These are phyloP conservation scores for Patella ulyssiponensis DNA, from an alignment of 2,888 invertebrate genomes.

Conservation along the genomic window DNA sequence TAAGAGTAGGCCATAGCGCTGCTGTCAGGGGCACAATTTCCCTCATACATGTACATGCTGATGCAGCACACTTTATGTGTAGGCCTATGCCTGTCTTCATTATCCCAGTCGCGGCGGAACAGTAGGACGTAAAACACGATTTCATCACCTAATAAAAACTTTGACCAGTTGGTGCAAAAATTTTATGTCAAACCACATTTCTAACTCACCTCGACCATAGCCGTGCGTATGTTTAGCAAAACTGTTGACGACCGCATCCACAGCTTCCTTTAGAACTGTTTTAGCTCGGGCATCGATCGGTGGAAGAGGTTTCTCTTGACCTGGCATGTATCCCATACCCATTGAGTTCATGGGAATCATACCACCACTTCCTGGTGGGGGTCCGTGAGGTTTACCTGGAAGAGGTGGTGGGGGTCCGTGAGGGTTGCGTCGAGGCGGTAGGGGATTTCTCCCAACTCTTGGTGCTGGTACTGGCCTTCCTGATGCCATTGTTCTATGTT, in stretches of 20 bases:
- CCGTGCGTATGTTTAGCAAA: conserved; percentile 83
- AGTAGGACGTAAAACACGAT: too few species aligned
- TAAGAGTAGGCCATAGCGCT: too few species aligned
- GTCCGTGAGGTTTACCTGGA: conserved; percentile 26
- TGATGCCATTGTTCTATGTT: background rate
- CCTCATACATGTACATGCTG: too few species aligned
- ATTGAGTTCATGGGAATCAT: conserved; percentile 36
- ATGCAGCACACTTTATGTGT: too few species aligned
- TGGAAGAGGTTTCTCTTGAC: conserved; percentile 28
- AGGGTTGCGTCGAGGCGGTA: conserved; percentile 20
- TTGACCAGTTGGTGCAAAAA: background rate
- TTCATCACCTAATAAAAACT: background rate
- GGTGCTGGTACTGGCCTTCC: conserved; percentile 42
- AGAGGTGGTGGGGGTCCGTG: conserved; percentile 14
- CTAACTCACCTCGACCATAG: conserved; percentile 78
- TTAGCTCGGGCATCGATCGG: conserved; percentile 62
- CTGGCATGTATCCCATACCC: conserved; percentile 37
- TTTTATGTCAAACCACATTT: background rate
- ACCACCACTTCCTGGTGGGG: conserved; percentile 28
- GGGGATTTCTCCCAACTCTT: conserved; percentile 28
- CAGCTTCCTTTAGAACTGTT: conserved; percentile 79
- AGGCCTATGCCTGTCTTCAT: too few species aligned
- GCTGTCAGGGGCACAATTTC: too few species aligned
- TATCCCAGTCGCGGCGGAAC: too few species aligned
- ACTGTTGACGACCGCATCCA: conserved; percentile 82